Base-by-base conservation (phyloP, 2,113 vertebrate species). In the Gasterosteus nipponicus region DNA sequence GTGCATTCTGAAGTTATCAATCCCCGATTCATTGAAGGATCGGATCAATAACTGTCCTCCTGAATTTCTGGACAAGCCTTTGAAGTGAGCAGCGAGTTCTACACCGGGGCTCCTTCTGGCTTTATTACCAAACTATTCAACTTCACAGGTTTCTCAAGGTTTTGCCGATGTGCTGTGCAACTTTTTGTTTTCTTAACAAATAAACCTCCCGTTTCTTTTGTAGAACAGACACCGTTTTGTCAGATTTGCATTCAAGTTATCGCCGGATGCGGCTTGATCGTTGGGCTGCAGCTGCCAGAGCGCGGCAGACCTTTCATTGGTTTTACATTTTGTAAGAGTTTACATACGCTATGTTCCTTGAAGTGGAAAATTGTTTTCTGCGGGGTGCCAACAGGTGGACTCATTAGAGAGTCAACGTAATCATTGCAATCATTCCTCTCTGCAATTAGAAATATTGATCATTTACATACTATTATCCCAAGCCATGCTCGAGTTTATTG, bases 311-410 rank as follows among this genome's bases (percentile, higher is more conserved):
- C 83, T 84, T 89, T 81, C 87, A 71, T 49, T 73, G 87, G 81
- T 88, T 87, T 89, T 87, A 86, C 84, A 84, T 90, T 90, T 92
- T 80, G 85, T 79, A 60, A 78, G 81, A 81, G 78, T 91, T 89
- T 91, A 87, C 83, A 78, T 87, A 87, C 86, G 85, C 85, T 69
- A 75, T 89, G 91, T 84, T 78, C 88, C 86, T 44, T 90, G 84
- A 88, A 90, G 86, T 89, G 92, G 91, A 92, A 92, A 92, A 93
- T 91, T 90, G 89, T 90, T 91, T 89, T 88, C 91, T 86, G 81
- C 85, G 41, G 86, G 84, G 86, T 73, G 83, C 89, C 86, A 88
- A 91, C 91, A 93, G 91, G 91, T 93, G 91, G 89, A 89, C 87
- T 88, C 86, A 87, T 93, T 89, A 89, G 76, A 82, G 76, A 91